Evolutionary conservation across 2,888 invertebrate genomes (phyloP), one percentile per base, ranked within the genome.

Genomic region (Mantis religiosa): DNA sequence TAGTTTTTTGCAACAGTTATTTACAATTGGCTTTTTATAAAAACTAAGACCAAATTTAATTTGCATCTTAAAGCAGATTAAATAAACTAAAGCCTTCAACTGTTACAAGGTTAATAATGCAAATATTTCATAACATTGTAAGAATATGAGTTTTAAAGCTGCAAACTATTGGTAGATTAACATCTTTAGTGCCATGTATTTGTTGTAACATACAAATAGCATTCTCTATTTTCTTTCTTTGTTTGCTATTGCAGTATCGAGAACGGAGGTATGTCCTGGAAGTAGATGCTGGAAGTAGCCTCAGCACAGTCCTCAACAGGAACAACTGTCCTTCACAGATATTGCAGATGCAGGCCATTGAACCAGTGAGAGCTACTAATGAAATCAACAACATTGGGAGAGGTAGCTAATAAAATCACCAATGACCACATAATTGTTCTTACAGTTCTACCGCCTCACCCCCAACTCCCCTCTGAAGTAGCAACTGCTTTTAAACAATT

Each of bases 241-340:
- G 14, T 15, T 83, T 88, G 7, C 1, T 25, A 14, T 92, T 92
- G 85, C 92, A 96, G 96, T 94, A 94, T 90, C 95, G 95, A 89
- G 95, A 95, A 92, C 94, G 95, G 92, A 94, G 94, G 90, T 94
- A 95, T 85, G 94, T 94, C 14, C 93, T 95, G 82, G 94, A 95
- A 92, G 93, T 95, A 27, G 95, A 94, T 89, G 93, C 93, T 20
- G 89, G 89, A 82, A 90, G 89, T 28, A 94, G 93, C 86, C 93
- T 95, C 90, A 93, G 92, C 84, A 93, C 93, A 83, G 94, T 95
- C 0, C 91, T 95, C 54, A 94, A 94, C 85, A 93, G 94, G 28
- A 92, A 95, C 84, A 94, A 93, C 90, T 95, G 95, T 91, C 93
- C 93, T 3, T 89, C 14, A 89, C 91, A 94, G n/a, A 92, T 92